Conservation (phyloP, 2,113 vertebrate genomes). For the Dissostichus mawsoni region DNA sequence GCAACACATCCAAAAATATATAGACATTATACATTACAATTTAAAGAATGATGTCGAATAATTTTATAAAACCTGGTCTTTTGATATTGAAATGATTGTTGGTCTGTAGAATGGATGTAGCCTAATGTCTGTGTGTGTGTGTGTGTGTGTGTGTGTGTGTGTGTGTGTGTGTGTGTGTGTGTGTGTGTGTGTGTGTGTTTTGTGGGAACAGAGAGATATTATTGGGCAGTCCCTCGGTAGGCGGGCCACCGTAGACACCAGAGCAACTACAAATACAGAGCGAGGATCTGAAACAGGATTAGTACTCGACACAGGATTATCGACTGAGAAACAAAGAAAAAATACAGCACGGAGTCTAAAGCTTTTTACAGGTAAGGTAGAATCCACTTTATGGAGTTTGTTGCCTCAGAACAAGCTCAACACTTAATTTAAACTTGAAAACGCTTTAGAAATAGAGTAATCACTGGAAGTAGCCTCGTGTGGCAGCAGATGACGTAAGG, state of each 20-base stretch:
- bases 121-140: too few species aligned
- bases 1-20: too few species aligned
- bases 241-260: slow-evolving; percentile 28
- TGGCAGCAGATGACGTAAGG: neutral
- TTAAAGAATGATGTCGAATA: too few species aligned
- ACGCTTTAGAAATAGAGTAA: neutral
- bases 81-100: too few species aligned
- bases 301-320: neutral
- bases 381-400: neutral
- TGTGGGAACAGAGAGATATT: neutral
- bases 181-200: too few species aligned
- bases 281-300: neutral
- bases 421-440: neutral
- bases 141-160: too few species aligned
- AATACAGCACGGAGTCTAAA: neutral
- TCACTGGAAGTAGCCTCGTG: slow-evolving; percentile 10
- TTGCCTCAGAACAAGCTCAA: neutral
- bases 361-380: slow-evolving; percentile 46
- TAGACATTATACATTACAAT: too few species aligned
- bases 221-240: neutral
- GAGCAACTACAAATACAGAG: slow-evolving; percentile 35
- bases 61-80: too few species aligned
- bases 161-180: too few species aligned
- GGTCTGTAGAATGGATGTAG: too few species aligned
- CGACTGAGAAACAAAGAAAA: rapidly evolving